Percentiles rank a stretch among this genome's conserved stretches.
phyloP scores from a whole-genome alignment of 2,888 invertebrate genomes.

The Notodonta dromedarius region DNA sequence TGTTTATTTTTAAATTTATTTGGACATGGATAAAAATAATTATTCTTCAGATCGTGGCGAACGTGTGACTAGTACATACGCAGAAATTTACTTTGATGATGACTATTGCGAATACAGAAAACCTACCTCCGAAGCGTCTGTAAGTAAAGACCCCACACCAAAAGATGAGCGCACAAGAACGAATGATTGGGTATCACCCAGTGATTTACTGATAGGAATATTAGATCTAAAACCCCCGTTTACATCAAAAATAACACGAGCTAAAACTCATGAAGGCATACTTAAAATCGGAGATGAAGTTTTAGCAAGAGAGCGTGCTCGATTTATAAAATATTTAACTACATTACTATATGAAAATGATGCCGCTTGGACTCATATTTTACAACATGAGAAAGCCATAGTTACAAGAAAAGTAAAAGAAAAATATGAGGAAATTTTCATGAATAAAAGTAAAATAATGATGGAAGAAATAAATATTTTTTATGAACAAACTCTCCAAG shows the following conservation, averaged over 20 bases:
- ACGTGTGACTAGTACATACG: conserved; percentile 64
- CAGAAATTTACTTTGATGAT: conserved; percentile 66
- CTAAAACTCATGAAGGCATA: conserved; percentile 72
- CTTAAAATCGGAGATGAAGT: conserved; percentile 65
- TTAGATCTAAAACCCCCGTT: conserved; percentile 70
- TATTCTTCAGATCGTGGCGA: conserved; percentile 47
- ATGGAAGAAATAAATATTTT: conserved; percentile 59
- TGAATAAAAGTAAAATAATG: conserved; percentile 62
- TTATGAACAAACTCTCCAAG: conserved; percentile 66
- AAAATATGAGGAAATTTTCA: conserved; percentile 58
- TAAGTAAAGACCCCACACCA: not conserved
- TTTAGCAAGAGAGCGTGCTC: conserved; percentile 52
- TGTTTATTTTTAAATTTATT: conserved; percentile 11
- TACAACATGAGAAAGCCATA: conserved; percentile 55
- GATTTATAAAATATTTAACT: conserved; percentile 50
- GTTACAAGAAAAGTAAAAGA: conserved; percentile 56
- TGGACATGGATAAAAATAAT: conserved; percentile 49
- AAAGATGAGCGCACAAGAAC: conserved; percentile 11
- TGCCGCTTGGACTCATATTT: conserved; percentile 63
- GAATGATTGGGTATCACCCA: conserved; percentile 70
- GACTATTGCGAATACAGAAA: conserved; percentile 43
- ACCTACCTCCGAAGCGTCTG: conserved; percentile 5
- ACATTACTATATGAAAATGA: conserved; percentile 62
- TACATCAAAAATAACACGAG: conserved; percentile 75
- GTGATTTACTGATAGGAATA: conserved; percentile 68